Conservation (phyloP, 2,888 invertebrate species). For the Aelia acuminata region DNA sequence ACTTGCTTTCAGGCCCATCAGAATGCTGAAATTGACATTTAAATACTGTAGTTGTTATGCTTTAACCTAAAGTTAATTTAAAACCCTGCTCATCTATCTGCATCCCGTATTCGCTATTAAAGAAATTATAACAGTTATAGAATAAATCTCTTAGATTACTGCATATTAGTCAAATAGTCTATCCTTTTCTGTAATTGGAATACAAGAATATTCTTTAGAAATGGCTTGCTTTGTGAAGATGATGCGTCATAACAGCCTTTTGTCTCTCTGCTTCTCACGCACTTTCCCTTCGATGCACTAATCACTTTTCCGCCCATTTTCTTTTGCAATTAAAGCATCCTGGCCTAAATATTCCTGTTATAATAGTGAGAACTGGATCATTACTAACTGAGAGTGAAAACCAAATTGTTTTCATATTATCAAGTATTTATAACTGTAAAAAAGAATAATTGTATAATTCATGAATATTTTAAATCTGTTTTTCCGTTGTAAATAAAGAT, state of each 20-base stretch:
- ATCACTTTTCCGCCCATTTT: not conserved
- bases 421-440: not conserved
- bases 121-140: no score
- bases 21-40: no score
- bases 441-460: no score
- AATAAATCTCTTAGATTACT: no score
- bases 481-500: no score
- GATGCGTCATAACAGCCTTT: slow-evolving; percentile 16
- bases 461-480: no score
- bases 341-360: not conserved
- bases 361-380: not conserved
- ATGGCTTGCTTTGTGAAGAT: not conserved
- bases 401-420: not conserved
- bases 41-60: no score
- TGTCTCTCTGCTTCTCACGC: slow-evolving; percentile 10
- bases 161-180: not conserved
- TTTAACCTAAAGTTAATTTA: no score
- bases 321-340: not conserved
- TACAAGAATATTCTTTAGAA: not conserved
- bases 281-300: slow-evolving; percentile 8
- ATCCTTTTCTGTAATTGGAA: not conserved
- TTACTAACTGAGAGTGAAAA: not conserved
- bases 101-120: no score
- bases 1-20: no score
- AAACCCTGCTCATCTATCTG: no score